phyloP scores from a whole-genome alignment of 1,140 invertebrate genomes.

The Meloidogyne chitwoodi region DNA sequence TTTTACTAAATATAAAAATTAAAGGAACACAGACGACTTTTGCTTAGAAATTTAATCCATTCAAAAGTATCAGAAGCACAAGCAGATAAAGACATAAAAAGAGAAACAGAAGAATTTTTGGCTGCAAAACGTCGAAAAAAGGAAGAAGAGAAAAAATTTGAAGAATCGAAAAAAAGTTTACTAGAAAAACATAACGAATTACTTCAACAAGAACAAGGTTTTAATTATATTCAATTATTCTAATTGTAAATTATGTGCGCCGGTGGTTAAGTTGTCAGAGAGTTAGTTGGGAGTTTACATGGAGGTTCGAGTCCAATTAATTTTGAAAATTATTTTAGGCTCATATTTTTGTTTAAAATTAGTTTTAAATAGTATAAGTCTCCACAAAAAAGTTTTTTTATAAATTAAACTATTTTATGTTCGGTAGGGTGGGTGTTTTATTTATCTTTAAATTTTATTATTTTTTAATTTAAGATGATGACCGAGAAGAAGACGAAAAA shows the following conservation, averaged over 20 bases:
- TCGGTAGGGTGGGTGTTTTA: no score
- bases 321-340: no score
- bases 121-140: conserved; percentile 40
- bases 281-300: no score
- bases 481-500: conserved; percentile 61
- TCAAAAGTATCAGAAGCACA: conserved; percentile 37
- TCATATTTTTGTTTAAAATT: no score
- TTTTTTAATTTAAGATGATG: no score
- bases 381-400: no score
- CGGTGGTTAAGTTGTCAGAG: conserved; percentile 69
- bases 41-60: conserved; percentile 48
- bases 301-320: no score
- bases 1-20: neutral
- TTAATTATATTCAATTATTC: neutral
- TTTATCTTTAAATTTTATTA: no score
- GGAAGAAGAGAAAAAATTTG: conserved; percentile 54
- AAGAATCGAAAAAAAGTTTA: conserved; percentile 57
- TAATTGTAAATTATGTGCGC: conserved; percentile 29
- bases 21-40: conserved; percentile 43
- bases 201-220: conserved; percentile 46
- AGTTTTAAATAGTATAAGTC: no score
- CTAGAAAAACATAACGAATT: conserved; percentile 58
- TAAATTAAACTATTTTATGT: no score
- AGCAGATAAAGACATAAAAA: conserved; percentile 27
- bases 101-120: conserved; percentile 44